Evolutionary conservation across 2,797 vertebrate species (phyloP).

Genomic region (Tolypeutes matacus): DNA sequence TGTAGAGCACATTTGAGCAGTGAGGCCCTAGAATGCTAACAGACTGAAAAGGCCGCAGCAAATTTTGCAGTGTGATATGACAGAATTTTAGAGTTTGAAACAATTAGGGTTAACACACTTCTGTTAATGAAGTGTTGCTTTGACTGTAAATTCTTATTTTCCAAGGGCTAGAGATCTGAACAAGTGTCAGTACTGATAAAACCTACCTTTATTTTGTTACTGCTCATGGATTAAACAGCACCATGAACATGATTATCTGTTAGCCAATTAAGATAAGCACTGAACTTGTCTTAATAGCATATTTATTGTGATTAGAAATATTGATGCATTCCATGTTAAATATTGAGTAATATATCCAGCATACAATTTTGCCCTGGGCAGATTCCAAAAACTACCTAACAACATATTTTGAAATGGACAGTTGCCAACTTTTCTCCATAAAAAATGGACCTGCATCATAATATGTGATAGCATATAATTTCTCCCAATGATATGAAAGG

Average conservation of each 20-base stretch:
- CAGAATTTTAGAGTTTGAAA: constrained; percentile 81
- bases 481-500: constrained; percentile 14
- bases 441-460: neutral
- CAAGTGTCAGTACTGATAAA: constrained; percentile 90
- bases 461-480: constrained; percentile 19
- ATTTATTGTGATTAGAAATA: constrained; percentile 89
- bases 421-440: neutral
- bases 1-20: neutral
- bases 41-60: constrained; percentile 19
- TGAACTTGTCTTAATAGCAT: constrained; percentile 87
- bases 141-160: constrained; percentile 89
- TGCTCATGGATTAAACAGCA: constrained; percentile 88
- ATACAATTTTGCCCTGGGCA: constrained; percentile 1
- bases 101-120: constrained; percentile 85
- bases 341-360: constrained; percentile 80
- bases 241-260: constrained; percentile 88
- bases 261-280: constrained; percentile 90
- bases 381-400: constrained; percentile 70
- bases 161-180: constrained; percentile 84
- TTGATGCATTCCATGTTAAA: constrained; percentile 85
- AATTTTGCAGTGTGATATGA: constrained; percentile 56
- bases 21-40: neutral
- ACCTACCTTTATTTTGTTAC: constrained; percentile 87
- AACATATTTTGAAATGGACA: constrained; percentile 47
- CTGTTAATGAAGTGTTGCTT: constrained; percentile 83